Base-by-base conservation (phyloP, 2,113 vertebrate species). In the Chloebia gouldiae region DNA sequence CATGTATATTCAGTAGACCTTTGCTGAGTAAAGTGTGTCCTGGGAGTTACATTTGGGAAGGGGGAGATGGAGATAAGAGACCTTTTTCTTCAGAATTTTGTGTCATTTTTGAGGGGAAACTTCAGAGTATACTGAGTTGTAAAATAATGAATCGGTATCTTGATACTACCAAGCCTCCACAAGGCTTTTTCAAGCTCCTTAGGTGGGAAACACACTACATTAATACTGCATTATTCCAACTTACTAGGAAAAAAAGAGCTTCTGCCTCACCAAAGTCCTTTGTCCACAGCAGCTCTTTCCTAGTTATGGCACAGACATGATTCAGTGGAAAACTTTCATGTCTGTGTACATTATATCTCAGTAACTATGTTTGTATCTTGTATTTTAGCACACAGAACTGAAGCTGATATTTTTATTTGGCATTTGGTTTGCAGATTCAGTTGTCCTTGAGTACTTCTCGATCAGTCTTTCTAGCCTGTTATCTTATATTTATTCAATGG, bases 401-500 rank as follows among this genome's bases (percentile, higher is more conserved):
- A 50, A 37, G 13, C 7, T 86, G 39, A n/a, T 79, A 44, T 63
- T 87, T 75, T 81, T 68, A 76, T 76, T 50, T 82, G 42, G 8
- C 25, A 51, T 72, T 88, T 91, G 11, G 28, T 73, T 90, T 94
- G 33, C 27, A 68, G 45, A 78, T 61, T 69, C 40, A 40, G 28
- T 94, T 90, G 79, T 79, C 23, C 40, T 68, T 61, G 45, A 91
- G 25, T 61, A 49, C 35, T 88, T 95, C 51, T 50, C 63, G 30
- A 65, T 65, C 63, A 39, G 42, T 39, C 13, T 63, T 72, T 88
- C 51, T 72, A 66, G 39, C 7, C 73, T 3, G 0, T 50, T 90
- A 47, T 77, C 50, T 94, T 88, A 28, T 54, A 76, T 82, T 89
- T 96, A 88, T 90, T 94, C 71, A 82, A 49, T 25, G 25, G 27